A percentile compares a stretch with the other conserved stretches of the same genome.
Evolutionary conservation across 2,797 vertebrate genomes (phyloP).

Genomic region (Echiichthys vipera): DNA sequence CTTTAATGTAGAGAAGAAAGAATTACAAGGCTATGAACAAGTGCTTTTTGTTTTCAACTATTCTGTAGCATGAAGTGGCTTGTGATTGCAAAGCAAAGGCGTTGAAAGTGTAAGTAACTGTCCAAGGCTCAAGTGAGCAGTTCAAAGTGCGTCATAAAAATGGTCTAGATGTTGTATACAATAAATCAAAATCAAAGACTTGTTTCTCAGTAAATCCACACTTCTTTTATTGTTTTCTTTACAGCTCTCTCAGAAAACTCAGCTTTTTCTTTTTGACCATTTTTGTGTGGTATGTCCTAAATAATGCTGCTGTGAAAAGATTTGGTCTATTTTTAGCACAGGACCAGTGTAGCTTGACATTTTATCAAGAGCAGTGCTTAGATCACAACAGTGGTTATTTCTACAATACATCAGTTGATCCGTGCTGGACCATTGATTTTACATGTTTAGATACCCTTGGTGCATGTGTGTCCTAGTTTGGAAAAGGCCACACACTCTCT

Average conservation of each 20-base stretch:
- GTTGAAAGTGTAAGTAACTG: constrained; percentile 23
- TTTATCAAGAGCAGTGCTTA: constrained; percentile 16
- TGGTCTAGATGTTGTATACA: not conserved
- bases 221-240: not conserved
- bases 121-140: constrained; percentile 29
- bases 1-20: constrained; percentile 55
- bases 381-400: constrained; percentile 14
- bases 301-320: constrained; percentile 6
- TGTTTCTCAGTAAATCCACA: constrained; percentile 16
- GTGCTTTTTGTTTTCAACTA: constrained; percentile 57
- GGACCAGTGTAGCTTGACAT: not conserved
- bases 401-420: not conserved
- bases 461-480: not conserved
- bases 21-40: constrained; percentile 50
- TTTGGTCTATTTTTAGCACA: constrained; percentile 12
- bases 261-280: not conserved
- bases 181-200: not conserved
- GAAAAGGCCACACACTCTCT: no score
- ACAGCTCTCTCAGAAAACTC: not conserved
- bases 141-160: constrained; percentile 19
- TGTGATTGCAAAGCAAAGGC: constrained; percentile 39
- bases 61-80: constrained; percentile 34
- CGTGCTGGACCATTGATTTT: constrained; percentile 12
- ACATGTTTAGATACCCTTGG: not conserved
- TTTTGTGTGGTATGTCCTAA: not conserved